Conservation (phyloP, 1,140 invertebrate species). For the Panulirus ornatus region DNA sequence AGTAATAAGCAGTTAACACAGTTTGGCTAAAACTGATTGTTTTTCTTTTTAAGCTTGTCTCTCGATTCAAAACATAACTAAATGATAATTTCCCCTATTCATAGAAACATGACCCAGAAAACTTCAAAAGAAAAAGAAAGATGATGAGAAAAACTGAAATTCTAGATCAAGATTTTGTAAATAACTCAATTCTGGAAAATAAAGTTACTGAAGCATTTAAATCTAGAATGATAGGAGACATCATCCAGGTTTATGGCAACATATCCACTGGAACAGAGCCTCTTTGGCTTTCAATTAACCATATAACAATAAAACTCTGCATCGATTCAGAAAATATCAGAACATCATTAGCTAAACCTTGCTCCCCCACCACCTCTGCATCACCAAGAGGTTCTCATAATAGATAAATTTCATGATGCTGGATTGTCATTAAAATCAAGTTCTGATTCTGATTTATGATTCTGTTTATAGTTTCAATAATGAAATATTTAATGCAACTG, state of each 20-base stretch:
- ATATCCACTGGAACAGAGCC: background rate
- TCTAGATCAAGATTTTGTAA: background rate
- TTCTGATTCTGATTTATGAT: no score
- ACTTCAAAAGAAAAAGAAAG: background rate
- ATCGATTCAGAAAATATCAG: background rate
- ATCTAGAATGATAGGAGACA: background rate
- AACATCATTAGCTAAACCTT: background rate
- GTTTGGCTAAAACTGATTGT: background rate
- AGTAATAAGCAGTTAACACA: background rate
- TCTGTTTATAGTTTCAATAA: no score
- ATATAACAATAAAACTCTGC: background rate
- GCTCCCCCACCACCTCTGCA: background rate
- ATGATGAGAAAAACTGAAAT: background rate
- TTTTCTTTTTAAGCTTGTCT: no score
- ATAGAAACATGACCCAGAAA: background rate
- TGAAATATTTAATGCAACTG: no score
- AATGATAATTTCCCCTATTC: no score
- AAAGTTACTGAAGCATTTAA: background rate
- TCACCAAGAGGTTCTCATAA: background rate
- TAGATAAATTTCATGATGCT: background rate
- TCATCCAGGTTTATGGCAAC: constrained; percentile 14
- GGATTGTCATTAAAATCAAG: no score
- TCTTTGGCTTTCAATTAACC: constrained; percentile 16
- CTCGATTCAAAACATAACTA: no score
- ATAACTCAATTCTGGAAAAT: background rate